These are phyloP conservation scores for Panopea generosa DNA, from an alignment of 2,888 invertebrate species.

Conservation along the genomic window DNA sequence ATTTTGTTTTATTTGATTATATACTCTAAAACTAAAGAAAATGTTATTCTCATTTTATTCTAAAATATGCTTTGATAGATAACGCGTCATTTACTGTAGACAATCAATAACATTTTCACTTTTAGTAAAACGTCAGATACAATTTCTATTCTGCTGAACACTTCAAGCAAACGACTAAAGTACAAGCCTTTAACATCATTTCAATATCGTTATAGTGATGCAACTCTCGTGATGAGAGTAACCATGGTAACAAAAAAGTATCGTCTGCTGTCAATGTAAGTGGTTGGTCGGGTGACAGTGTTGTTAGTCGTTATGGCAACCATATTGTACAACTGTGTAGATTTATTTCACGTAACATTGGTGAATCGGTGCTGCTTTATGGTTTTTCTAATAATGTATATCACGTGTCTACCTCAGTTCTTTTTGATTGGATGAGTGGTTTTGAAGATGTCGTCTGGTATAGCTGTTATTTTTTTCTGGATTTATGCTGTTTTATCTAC, in stretches of 20 bases:
- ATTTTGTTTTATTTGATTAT: too few relatives aligned
- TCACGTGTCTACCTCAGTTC: conserved; percentile 54
- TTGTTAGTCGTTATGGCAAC: conserved; percentile 69
- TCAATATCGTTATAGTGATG: conserved; percentile 47
- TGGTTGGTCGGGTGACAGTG: conserved; percentile 62
- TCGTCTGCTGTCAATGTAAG: conserved; percentile 59
- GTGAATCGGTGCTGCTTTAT: conserved; percentile 57
- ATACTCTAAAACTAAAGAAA: too few relatives aligned
- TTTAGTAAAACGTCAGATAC: too few relatives aligned
- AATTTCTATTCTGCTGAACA: too few relatives aligned
- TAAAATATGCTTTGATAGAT: too few relatives aligned
- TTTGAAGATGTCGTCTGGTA: conserved; percentile 52
- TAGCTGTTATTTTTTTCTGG: conserved; percentile 29
- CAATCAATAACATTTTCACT: too few relatives aligned
- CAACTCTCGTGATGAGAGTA: conserved; percentile 42
- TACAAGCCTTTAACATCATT: conserved; percentile 23
- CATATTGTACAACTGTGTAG: conserved; percentile 69
- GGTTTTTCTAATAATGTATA: conserved; percentile 61
- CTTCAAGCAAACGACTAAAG: too few relatives aligned
- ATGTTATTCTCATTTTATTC: too few relatives aligned
- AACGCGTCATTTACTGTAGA: too few relatives aligned
- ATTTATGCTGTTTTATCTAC: conserved; percentile 16
- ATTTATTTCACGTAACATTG: conserved; percentile 67
- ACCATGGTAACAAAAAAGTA: conserved; percentile 54
- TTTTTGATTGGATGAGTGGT: conserved; percentile 64